A percentile compares a stretch with the other conserved stretches of the same genome.
phyloP scores from a whole-genome alignment of 2,797 vertebrate species.

The Pseudochaenichthys georgianus region DNA sequence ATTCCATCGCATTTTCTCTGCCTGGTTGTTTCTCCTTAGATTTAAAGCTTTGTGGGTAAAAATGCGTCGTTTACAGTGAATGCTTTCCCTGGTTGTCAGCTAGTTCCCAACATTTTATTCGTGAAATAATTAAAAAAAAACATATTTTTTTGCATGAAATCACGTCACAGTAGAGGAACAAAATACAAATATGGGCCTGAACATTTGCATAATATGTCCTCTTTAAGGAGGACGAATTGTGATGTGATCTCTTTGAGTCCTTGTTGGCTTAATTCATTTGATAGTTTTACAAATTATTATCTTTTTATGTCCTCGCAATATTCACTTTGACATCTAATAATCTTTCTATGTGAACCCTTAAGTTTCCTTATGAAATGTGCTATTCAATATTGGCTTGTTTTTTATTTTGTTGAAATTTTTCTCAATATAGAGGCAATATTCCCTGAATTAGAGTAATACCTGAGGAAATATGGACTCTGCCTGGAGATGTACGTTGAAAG shows the following conservation, averaged over 20 bases:
- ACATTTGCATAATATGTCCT: no score
- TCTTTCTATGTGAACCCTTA: background rate
- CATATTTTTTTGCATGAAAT: no score
- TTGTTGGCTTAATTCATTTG: background rate
- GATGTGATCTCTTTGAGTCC: no score
- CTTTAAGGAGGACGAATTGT: no score
- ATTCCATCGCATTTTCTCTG: no score
- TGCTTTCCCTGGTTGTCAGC: no score
- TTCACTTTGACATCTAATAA: no score
- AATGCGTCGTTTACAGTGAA: background rate
- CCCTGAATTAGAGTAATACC: background rate
- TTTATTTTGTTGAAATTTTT: background rate
- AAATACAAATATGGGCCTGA: no score
- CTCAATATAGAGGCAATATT: background rate
- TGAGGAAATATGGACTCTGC: background rate
- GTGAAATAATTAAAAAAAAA: no score
- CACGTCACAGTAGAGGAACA: no score
- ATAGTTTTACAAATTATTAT: background rate
- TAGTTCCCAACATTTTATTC: no score
- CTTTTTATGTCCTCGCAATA: background rate
- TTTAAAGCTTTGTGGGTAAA: background rate
- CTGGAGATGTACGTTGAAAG: background rate
- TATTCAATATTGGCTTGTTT: background rate
- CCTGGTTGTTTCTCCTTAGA: background rate
- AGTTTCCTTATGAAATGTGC: background rate